Percentiles rank a stretch among this genome's conserved stretches.
phyloP scores from a whole-genome alignment of 2,888 invertebrate species.

The Polyommatus icarus region DNA sequence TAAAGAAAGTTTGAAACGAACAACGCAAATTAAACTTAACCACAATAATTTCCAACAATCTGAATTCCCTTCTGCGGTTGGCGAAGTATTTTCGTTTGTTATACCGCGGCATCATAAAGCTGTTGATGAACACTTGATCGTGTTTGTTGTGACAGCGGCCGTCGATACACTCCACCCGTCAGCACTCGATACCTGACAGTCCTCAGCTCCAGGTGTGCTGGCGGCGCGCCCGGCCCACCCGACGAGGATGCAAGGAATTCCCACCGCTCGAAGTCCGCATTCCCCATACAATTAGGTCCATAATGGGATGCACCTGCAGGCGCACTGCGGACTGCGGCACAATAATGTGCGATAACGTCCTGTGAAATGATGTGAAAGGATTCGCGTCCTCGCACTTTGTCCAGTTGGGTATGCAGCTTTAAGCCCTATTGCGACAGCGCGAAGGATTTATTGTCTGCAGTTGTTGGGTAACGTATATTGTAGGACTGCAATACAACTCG shows the following conservation, averaged over 20 bases:
- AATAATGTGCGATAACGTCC: neutral
- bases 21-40: neutral
- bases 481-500: neutral
- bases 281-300: neutral
- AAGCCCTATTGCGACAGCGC: neutral
- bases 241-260: neutral
- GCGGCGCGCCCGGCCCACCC: neutral
- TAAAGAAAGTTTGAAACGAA: neutral
- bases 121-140: neutral
- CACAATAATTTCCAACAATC: neutral
- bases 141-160: conserved; percentile 1
- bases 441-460: neutral
- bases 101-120: neutral
- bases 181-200: neutral
- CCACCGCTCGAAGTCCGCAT: neutral
- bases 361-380: conserved; percentile 17
- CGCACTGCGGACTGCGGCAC: conserved; percentile 19
- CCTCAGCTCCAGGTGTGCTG: neutral
- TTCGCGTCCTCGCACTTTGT: neutral
- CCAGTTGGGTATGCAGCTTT: neutral
- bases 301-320: neutral
- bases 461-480: neutral
- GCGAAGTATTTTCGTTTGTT: neutral
- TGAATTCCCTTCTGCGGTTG: neutral
- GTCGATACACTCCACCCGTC: neutral